Base-by-base conservation (phyloP, 1,140 invertebrate species). In the Pseudomyrmex concolor region DNA sequence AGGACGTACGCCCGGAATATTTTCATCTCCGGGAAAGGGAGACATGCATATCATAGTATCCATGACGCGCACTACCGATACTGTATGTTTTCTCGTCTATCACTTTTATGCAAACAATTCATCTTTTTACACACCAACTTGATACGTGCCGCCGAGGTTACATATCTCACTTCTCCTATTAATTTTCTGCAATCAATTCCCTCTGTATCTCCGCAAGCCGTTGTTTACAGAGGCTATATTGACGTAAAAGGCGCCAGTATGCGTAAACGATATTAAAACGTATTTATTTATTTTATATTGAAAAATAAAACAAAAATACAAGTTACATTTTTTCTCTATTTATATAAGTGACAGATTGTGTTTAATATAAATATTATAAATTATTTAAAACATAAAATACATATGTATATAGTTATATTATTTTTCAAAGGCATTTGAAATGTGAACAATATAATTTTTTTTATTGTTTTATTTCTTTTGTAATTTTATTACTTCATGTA, bases 1-100 rank as follows among this genome's bases (percentile, higher is more conserved):
- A 91, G 89, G 88, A 92, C 83, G 83, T 83, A 84, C 77, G 48
- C 67, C 34, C 68, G 85, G 64, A 83, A 77, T 84, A 85, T 83
- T 90, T 86, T 88, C 89, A 88, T 48, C 85, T 84, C 57, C 62
- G 81, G 83, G 19, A 82, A 84, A 86, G n/a, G 76, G 85, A 70
- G 82, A 85, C 66, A 89, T 84, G 77, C 86, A 83, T 84, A 87
- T 85, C 89, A 4, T 51, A 17, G 19, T 34, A 34, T 34, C 67
- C 74, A 7, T 64, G 60, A 34, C 5, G 13, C 48, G 73, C 2
- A 34, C 25, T 15, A 15, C 62, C 66, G 66, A 80, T 80, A 78
- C 74, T 68, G 34, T n/a, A 34, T 5, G 34, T 34, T 34, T 5
- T 34, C 76, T 71, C 43, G 76, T 80, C 66, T 60, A 70, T 80